Conservation (phyloP, 2,888 invertebrate species). For the Prosapia bicincta region DNA sequence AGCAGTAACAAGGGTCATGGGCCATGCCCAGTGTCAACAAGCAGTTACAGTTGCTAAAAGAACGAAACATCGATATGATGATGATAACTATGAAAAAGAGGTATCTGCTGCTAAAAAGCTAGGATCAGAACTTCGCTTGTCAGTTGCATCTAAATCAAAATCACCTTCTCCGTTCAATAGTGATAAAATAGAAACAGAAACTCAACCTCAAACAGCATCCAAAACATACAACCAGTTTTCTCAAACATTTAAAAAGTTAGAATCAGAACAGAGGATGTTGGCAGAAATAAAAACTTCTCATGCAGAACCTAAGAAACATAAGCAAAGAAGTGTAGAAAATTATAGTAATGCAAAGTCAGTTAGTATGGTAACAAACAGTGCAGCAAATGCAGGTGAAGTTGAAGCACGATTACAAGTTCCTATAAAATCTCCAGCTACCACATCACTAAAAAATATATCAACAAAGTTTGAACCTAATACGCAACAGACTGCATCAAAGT, state of each 20-base stretch:
- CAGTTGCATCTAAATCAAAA: neutral
- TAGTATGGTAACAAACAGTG: neutral
- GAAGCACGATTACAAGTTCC: neutral
- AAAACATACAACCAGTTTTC: neutral
- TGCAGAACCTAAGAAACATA: neutral
- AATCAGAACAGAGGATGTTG: neutral
- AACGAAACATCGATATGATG: conserved; percentile 53
- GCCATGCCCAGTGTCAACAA: conserved; percentile 66
- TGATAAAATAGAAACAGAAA: neutral
- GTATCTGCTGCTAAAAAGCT: conserved; percentile 14
- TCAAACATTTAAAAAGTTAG: neutral
- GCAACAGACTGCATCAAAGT: neutral
- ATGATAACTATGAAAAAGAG: conserved; percentile 13
- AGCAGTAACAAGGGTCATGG: conserved; percentile 38
- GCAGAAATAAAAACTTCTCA: neutral
- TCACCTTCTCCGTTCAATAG: neutral
- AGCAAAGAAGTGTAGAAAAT: neutral
- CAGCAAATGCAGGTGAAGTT: neutral
- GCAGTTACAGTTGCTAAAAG: conserved; percentile 58
- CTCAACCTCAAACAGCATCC: neutral
- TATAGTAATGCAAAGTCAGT: neutral
- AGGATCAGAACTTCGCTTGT: neutral
- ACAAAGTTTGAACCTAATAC: neutral
- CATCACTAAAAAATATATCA: neutral
- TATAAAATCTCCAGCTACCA: neutral